Percentiles rank a stretch among this genome's conserved stretches.
Conservation (phyloP, 1,140 invertebrate genomes). For the Philotrypesis tridentata region DNA sequence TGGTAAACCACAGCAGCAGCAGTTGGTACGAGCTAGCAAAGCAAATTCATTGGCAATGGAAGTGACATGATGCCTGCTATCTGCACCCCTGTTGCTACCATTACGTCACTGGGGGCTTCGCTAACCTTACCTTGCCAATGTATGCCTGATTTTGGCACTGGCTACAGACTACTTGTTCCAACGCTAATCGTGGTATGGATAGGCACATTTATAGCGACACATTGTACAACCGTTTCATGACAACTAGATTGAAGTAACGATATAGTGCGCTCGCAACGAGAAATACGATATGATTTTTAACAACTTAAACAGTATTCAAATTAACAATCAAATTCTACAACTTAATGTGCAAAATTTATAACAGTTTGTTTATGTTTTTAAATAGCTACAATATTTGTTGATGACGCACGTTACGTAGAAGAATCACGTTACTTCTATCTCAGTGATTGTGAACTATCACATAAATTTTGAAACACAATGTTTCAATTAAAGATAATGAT, state of each 20-base stretch:
- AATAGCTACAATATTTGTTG: background rate
- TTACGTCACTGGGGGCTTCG: constrained; percentile 71
- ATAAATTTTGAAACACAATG: constrained; percentile 27
- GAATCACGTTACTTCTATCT: constrained; percentile 32
- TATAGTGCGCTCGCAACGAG: constrained; percentile 18
- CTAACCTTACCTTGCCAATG: constrained; percentile 68
- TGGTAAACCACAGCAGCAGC: constrained; percentile 66
- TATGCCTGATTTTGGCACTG: constrained; percentile 58
- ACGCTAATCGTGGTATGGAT: constrained; percentile 59
- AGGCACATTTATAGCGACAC: constrained; percentile 52
- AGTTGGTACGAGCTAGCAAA: constrained; percentile 70
- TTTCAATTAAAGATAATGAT: background rate
- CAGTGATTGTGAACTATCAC: constrained; percentile 15
- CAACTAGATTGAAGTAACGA: constrained; percentile 47
- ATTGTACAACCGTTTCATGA: constrained; percentile 46
- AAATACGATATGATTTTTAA: constrained; percentile 28
- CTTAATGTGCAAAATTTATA: constrained; percentile 24
- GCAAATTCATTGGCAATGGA: constrained; percentile 72
- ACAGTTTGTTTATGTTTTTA: constrained; percentile 19
- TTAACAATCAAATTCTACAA: constrained; percentile 39
- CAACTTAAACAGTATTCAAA: constrained; percentile 42
- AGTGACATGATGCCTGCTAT: constrained; percentile 74
- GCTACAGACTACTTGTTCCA: constrained; percentile 59
- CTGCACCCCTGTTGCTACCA: constrained; percentile 68
- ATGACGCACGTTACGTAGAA: constrained; percentile 34